Conservation (phyloP, 2,888 invertebrate species). For the Julus scandinavius region DNA sequence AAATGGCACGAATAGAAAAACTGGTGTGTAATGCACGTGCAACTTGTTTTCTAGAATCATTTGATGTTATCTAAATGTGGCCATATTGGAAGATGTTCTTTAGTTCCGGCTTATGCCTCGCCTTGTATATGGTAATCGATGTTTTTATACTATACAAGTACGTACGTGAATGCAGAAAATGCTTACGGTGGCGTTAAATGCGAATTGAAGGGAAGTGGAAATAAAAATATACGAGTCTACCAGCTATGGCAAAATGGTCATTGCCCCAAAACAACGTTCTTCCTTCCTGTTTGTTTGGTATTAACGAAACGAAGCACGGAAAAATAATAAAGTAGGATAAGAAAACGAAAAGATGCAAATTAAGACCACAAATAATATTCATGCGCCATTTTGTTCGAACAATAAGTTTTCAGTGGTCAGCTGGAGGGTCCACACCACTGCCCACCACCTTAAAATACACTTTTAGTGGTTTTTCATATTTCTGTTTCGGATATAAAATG, state of each 20-base stretch:
- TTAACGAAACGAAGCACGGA: not conserved
- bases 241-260: not conserved
- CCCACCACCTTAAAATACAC: not conserved
- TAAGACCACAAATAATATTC: constrained; percentile 13
- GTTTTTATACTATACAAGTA: too few species aligned
- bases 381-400: not conserved
- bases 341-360: not conserved
- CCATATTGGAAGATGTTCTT: too few species aligned
- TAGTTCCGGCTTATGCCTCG: too few species aligned
- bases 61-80: too few species aligned
- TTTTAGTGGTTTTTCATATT: not conserved
- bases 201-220: not conserved
- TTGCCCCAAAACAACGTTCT: not conserved
- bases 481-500: not conserved
- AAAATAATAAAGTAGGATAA: not conserved
- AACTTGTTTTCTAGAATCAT: too few species aligned
- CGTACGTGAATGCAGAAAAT: too few species aligned
- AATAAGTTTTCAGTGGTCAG: constrained; percentile 12
- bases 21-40: too few species aligned
- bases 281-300: not conserved
- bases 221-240: not conserved
- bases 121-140: too few species aligned
- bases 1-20: too few species aligned
- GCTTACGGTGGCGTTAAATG: not conserved
- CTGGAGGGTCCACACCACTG: not conserved